phyloP scores from a whole-genome alignment of 2,797 vertebrate species.

The Catostomus latipinnis region DNA sequence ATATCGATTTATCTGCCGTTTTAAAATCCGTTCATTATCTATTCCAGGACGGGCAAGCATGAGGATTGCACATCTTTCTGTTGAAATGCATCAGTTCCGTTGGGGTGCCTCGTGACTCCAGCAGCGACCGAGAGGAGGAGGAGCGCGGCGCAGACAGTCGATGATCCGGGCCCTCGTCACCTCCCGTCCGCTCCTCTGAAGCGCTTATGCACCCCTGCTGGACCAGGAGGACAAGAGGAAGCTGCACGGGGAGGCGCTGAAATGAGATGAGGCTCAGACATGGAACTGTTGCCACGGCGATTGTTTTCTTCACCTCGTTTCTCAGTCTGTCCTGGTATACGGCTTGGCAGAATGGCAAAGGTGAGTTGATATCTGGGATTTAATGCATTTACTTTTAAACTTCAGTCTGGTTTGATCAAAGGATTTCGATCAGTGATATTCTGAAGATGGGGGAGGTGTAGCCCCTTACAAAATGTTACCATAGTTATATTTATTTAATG shows the following conservation, averaged over 20 bases:
- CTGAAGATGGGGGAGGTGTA: neutral
- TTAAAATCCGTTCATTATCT: neutral
- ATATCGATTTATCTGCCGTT: neutral
- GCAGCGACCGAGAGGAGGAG: neutral
- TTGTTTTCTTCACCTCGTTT: slow-evolving; percentile 95
- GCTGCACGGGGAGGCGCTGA: slow-evolving; percentile 86
- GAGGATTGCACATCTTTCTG: slow-evolving; percentile 28
- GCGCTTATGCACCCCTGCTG: slow-evolving; percentile 7
- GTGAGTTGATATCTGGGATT: slow-evolving; percentile 74
- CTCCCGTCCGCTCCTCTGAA: slow-evolving; percentile 21
- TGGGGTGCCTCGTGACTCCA: slow-evolving; percentile 28
- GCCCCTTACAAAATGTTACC: neutral
- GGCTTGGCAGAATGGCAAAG: slow-evolving; percentile 99
- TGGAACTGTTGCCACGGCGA: slow-evolving; percentile 98
- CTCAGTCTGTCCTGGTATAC: slow-evolving; percentile 98
- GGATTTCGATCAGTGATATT: neutral
- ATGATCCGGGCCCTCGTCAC: slow-evolving; percentile 17
- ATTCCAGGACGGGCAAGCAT: slow-evolving; percentile 1
- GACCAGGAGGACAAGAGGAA: slow-evolving; percentile 59
- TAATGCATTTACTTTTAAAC: neutral
- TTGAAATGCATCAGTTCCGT: slow-evolving; percentile 40
- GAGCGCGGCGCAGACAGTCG: neutral
- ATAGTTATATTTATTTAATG: too few species aligned
- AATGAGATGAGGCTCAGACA: slow-evolving; percentile 99
- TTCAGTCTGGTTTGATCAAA: too few species aligned